Conservation (phyloP, 1,140 invertebrate species). For the Atta texana region DNA sequence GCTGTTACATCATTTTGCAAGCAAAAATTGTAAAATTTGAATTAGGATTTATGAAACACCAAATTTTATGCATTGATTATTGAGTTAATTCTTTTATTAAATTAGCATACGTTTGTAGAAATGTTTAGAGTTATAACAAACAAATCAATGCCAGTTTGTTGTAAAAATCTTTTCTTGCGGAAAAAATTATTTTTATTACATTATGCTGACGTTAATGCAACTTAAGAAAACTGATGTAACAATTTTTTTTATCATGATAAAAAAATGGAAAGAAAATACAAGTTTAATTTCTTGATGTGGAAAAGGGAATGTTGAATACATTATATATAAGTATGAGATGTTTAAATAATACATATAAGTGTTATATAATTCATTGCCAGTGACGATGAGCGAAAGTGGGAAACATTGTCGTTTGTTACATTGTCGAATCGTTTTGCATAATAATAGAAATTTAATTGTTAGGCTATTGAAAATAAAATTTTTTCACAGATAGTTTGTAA, state of each 20-base stretch:
- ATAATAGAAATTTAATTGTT: constrained; percentile 58
- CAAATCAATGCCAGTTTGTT: constrained; percentile 4
- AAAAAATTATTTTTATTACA: constrained; percentile 1
- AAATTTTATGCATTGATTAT: constrained; percentile 18
- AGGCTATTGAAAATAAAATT: constrained; percentile 56
- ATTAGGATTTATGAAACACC: constrained; percentile 5
- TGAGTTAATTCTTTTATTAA: constrained; percentile 18
- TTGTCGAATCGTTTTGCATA: constrained; percentile 58
- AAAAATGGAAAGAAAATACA: constrained; percentile 24
- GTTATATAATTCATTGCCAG: constrained; percentile 55
- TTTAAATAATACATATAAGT: constrained; percentile 30
- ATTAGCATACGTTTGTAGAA: background rate
- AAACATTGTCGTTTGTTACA: constrained; percentile 53
- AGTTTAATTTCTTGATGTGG: constrained; percentile 21
- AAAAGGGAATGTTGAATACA: constrained; percentile 31
- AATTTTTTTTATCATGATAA: constrained; percentile 21
- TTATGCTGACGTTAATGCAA: background rate
- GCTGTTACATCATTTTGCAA: constrained; percentile 2
- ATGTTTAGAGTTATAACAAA: constrained; percentile 5
- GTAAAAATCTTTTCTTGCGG: background rate
- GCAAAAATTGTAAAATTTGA: constrained; percentile 32
- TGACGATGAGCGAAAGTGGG: constrained; percentile 40
- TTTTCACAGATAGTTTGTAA: constrained; percentile 55
- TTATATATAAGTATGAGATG: constrained; percentile 41
- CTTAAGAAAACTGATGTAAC: constrained; percentile 9